phyloP scores from a whole-genome alignment of 2,888 invertebrate genomes.

The Caenorhabditis panamensis region DNA sequence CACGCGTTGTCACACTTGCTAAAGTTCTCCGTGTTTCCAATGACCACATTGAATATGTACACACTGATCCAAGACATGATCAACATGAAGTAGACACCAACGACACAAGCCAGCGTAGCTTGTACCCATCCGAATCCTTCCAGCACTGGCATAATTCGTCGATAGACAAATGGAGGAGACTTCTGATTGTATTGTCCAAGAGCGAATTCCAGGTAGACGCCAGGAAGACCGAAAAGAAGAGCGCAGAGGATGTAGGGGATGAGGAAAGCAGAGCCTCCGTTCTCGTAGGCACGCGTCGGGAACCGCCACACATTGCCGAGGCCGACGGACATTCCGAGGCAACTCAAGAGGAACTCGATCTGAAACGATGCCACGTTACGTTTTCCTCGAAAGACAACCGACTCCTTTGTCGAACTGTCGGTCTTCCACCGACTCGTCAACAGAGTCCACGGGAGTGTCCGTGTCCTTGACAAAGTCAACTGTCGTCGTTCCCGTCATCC shows the following conservation, averaged over 20 bases:
- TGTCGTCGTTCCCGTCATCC: not conserved
- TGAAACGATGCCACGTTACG: no score
- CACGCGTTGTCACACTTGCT: constrained; percentile 54
- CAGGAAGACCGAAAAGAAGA: constrained; percentile 81
- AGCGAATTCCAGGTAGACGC: constrained; percentile 80
- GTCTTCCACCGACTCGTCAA: not conserved
- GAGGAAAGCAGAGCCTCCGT: constrained; percentile 81
- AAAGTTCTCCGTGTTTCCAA: constrained; percentile 46
- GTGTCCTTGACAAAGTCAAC: no score
- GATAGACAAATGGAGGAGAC: constrained; percentile 48
- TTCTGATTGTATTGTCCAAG: constrained; percentile 76
- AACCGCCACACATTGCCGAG: constrained; percentile 75
- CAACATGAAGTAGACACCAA: constrained; percentile 75
- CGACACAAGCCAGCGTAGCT: constrained; percentile 91
- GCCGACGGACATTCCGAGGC: constrained; percentile 65
- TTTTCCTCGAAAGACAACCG: no score
- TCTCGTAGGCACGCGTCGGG: constrained; percentile 74
- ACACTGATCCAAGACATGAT: constrained; percentile 75
- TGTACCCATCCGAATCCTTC: constrained; percentile 91
- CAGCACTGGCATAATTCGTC: constrained; percentile 44
- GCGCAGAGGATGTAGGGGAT: constrained; percentile 81
- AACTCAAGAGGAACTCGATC: constrained; percentile 55
- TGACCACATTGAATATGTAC: constrained; percentile 64
- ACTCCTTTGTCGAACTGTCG: constrained; percentile 20
- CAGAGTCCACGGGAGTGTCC: not conserved